phyloP scores from a whole-genome alignment of 53 echinoderm and acorn worm species.

The Temnopleurus reevesii region DNA sequence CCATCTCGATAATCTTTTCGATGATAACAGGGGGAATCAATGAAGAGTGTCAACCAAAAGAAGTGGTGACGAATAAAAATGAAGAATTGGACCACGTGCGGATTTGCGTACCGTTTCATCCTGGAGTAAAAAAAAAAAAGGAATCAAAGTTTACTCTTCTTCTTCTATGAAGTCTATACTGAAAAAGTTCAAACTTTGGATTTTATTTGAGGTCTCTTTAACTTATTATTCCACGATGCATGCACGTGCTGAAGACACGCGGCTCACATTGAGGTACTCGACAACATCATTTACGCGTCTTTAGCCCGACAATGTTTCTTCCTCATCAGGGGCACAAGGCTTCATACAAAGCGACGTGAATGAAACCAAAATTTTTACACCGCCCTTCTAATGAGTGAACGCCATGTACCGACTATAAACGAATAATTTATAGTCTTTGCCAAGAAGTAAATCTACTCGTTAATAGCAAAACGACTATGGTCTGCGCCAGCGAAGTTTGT shows the following conservation, averaged over 20 bases:
- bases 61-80: neutral
- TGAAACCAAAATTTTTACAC: too few species aligned
- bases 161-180: neutral
- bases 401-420: too few species aligned
- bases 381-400: too few species aligned
- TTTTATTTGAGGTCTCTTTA: neutral
- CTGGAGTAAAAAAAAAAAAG: too few species aligned
- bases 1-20: neutral
- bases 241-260: neutral
- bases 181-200: neutral
- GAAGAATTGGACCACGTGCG: neutral
- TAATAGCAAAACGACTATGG: too few species aligned
- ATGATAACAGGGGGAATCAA: neutral
- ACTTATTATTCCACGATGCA: neutral
- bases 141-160: neutral
- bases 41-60: neutral
- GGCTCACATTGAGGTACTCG: neutral
- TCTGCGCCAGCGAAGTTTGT: too few species aligned
- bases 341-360: too few species aligned
- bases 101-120: neutral
- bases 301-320: too few species aligned
- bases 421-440: too few species aligned
- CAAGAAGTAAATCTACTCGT: too few species aligned
- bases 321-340: too few species aligned
- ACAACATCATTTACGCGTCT: too few species aligned